Conservation (phyloP, 2,113 vertebrate species). For the Scatophagus argus region DNA sequence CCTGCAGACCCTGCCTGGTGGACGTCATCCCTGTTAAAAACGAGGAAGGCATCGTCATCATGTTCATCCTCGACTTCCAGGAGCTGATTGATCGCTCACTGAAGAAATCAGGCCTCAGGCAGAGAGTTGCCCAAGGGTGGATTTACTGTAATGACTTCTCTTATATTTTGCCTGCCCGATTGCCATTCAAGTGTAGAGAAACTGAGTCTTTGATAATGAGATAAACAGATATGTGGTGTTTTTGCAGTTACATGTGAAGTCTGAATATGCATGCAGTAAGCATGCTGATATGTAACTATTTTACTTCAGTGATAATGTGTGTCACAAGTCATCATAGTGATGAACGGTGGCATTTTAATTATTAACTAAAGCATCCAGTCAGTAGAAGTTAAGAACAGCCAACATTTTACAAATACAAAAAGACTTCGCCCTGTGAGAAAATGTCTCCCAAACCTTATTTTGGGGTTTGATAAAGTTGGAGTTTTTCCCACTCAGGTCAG, state of each 20-base stretch:
- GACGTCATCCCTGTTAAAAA: conserved; percentile 97
- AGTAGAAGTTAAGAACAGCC: background rate
- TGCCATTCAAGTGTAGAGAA: background rate
- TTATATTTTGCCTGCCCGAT: background rate
- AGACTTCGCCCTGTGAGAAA: rapidly evolving
- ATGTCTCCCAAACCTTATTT: no score
- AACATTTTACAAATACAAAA: background rate
- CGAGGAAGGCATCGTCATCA: conserved; percentile 93
- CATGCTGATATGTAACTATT: background rate
- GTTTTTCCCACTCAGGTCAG: conserved; percentile 82
- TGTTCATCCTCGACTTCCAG: conserved; percentile 99
- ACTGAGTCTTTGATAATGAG: background rate
- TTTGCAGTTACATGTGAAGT: background rate
- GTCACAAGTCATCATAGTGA: background rate
- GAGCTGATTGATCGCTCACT: conserved; percentile 85
- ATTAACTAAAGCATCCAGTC: background rate
- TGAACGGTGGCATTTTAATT: background rate
- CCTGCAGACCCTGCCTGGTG: conserved; percentile 93
- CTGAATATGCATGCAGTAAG: background rate
- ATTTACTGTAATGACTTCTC: conserved; percentile 76
- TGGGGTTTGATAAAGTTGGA: background rate
- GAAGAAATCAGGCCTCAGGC: conserved; percentile 86
- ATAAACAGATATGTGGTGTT: background rate
- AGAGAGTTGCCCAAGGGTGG: conserved; percentile 88
- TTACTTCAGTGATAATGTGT: background rate